A percentile compares a stretch with the other conserved stretches of the same genome.
Evolutionary conservation across 2,888 invertebrate genomes (phyloP).

Genomic region (Tortricodes alternella): DNA sequence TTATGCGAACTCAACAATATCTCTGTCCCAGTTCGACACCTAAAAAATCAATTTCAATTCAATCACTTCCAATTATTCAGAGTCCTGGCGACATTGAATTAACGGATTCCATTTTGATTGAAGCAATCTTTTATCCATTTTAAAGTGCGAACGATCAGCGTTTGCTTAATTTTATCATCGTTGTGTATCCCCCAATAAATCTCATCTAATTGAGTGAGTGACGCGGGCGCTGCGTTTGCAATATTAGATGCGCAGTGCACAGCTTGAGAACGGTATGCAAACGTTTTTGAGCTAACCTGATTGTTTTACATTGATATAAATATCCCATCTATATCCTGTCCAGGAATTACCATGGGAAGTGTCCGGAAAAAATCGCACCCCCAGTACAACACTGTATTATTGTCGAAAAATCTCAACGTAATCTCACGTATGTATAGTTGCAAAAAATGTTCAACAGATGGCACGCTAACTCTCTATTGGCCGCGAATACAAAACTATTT

Average conservation of each 20-base stretch:
- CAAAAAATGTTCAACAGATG: too few species aligned
- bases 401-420: too few species aligned
- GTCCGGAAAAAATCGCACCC: too few species aligned
- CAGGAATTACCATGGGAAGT: too few species aligned
- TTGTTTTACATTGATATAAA: too few species aligned
- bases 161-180: slow-evolving; percentile 16
- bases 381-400: too few species aligned
- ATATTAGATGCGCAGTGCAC: slow-evolving; percentile 10
- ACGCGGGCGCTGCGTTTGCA: slow-evolving; percentile 16
- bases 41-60: slow-evolving; percentile 9
- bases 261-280: background rate
- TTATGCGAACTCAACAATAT: background rate
- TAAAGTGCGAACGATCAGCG: slow-evolving; percentile 18
- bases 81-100: slow-evolving; percentile 5
- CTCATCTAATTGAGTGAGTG: slow-evolving; percentile 24
- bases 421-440: too few species aligned
- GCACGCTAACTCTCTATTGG: too few species aligned
- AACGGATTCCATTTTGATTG: slow-evolving; percentile 24
- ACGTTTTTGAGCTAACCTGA: too few species aligned
- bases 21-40: slow-evolving; percentile 6
- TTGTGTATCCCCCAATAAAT: slow-evolving; percentile 22
- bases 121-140: slow-evolving; percentile 20
- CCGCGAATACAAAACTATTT: too few species aligned
- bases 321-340: too few species aligned
- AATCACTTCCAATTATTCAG: slow-evolving; percentile 18